Evolutionary conservation across 92 coral and sea anemone species (phyloP).

Genomic region (Pocillopora grandis): DNA sequence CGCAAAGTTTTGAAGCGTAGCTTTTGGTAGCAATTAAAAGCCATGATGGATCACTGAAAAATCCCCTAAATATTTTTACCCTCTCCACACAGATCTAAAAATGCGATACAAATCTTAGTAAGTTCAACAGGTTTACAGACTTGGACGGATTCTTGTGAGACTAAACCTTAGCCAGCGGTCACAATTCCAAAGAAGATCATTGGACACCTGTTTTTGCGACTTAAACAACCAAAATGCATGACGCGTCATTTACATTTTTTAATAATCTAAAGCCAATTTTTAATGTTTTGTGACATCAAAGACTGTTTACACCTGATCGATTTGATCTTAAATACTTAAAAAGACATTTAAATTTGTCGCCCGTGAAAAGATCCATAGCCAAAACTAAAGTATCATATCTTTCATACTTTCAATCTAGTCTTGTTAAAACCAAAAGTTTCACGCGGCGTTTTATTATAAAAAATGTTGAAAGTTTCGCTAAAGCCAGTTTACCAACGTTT

Average conservation of each 20-base stretch:
- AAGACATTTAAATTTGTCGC: neutral
- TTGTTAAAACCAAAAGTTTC: neutral
- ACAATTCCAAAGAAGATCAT: neutral
- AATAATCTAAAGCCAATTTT: neutral
- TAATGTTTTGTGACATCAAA: neutral
- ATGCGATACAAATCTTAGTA: no score
- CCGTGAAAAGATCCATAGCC: neutral
- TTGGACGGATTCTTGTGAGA: neutral
- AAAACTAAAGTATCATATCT: neutral
- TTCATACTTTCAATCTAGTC: neutral
- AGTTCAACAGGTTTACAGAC: no score
- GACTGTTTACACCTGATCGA: neutral
- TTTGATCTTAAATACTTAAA: neutral
- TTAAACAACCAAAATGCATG: neutral
- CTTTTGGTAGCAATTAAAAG: no score
- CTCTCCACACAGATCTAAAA: no score
- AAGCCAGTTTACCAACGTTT: neutral
- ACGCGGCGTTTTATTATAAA: neutral
- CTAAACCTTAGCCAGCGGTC: neutral
- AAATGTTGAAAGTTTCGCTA: slow-evolving; percentile 11
- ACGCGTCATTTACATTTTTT: slow-evolving; percentile 3
- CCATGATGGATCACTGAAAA: no score
- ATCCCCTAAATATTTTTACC: no score
- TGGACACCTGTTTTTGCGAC: slow-evolving; percentile 20
- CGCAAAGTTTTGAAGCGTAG: no score